Conservation (phyloP, 2,888 invertebrate species). For the Ectemnius lituratus region DNA sequence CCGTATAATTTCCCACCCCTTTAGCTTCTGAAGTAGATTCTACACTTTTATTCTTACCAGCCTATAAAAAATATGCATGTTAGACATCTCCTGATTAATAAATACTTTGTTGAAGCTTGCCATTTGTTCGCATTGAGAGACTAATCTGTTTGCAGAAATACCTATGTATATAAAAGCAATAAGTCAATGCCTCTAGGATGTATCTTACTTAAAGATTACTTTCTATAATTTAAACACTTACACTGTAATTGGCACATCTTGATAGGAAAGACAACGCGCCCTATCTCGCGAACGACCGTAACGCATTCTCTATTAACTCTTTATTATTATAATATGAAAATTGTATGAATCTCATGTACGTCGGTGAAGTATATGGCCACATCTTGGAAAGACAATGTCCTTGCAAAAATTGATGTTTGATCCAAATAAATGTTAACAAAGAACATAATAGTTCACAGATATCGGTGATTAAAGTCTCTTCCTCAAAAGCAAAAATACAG, state of each 20-base stretch:
- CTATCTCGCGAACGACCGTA: too few species aligned
- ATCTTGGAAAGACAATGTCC: too few species aligned
- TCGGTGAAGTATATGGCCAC: too few species aligned
- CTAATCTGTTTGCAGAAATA: slow-evolving; percentile 4
- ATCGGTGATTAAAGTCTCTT: slow-evolving; percentile 27
- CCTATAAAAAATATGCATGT: slow-evolving; percentile 60
- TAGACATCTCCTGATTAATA: slow-evolving; percentile 28
- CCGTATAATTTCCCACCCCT: slow-evolving; percentile 40
- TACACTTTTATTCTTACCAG: slow-evolving; percentile 58
- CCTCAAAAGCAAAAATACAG: slow-evolving; percentile 46
- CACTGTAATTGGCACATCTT: neutral
- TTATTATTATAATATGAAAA: too few species aligned
- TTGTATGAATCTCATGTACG: too few species aligned
- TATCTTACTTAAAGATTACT: neutral
- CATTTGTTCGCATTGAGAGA: slow-evolving; percentile 20
- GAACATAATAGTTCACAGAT: too few species aligned
- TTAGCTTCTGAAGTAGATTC: slow-evolving; percentile 52
- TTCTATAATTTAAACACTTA: neutral
- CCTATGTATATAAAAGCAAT: slow-evolving; percentile 6
- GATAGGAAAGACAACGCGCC: too few species aligned
- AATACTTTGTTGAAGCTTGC: slow-evolving; percentile 17
- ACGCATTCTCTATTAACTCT: too few species aligned
- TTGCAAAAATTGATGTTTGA: too few species aligned
- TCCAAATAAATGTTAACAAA: too few species aligned
- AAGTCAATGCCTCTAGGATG: neutral